Evolutionary conservation across 1,140 invertebrate genomes (phyloP).

Genomic region (Drosophila prosaltans): DNA sequence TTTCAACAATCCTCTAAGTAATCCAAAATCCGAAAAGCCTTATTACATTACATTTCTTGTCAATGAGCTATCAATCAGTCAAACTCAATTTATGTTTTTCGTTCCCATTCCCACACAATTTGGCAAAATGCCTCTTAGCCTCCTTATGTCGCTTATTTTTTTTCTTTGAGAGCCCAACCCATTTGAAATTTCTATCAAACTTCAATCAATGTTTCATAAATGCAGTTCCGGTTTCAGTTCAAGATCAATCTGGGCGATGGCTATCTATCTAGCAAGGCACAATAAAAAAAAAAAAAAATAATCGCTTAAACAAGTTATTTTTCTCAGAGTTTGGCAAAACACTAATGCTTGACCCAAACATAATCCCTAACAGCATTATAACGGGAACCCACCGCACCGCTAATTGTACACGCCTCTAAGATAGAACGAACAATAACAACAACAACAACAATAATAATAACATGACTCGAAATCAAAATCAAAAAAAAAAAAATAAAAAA

Average conservation of each 20-base stretch:
- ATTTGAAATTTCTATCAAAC: conserved; percentile 37
- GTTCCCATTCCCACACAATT: conserved; percentile 1
- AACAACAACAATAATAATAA: conserved; percentile 24
- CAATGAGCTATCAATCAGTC: conserved; percentile 7
- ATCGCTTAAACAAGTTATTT: conserved; percentile 68
- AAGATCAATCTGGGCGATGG: conserved; percentile 31
- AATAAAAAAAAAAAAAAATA: conserved; percentile 36
- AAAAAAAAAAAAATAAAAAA: conserved; percentile 17
- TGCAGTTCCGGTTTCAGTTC: conserved; percentile 2
- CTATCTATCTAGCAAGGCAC: background rate
- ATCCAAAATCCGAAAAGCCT: background rate
- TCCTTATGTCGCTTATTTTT: too few species aligned
- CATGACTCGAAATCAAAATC: conserved; percentile 54
- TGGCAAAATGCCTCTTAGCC: background rate
- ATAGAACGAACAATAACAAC: conserved; percentile 2
- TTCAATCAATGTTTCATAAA: conserved; percentile 6
- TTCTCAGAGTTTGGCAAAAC: conserved; percentile 37
- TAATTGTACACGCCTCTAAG: conserved; percentile 78
- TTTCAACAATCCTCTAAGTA: background rate
- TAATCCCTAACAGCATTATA: conserved; percentile 78
- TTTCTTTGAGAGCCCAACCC: background rate
- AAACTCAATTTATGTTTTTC: conserved; percentile 2
- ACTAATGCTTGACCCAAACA: conserved; percentile 28
- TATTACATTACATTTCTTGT: conserved; percentile 4
- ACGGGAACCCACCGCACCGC: conserved; percentile 69